Evolutionary conservation across 1,140 invertebrate species (phyloP).

Genomic region (Microplitis demolitor): DNA sequence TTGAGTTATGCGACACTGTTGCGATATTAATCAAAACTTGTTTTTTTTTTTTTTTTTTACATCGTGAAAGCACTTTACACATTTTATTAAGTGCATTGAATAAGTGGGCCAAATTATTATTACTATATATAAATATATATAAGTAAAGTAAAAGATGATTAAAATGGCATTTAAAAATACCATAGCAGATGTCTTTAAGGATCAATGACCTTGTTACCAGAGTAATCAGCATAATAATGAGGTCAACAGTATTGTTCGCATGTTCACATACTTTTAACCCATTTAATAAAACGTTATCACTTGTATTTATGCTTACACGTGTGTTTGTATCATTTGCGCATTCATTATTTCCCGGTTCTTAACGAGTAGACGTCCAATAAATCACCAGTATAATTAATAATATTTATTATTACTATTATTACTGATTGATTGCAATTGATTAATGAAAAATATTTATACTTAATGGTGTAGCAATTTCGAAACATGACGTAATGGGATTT

Average conservation of each 20-base stretch:
- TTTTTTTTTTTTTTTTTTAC: not conserved
- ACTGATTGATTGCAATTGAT: too few relatives aligned
- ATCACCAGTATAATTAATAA: too few relatives aligned
- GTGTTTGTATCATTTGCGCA: not conserved
- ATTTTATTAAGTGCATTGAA: too few relatives aligned
- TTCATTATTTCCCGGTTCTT: too few relatives aligned
- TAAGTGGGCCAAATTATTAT: slow-evolving; percentile 16
- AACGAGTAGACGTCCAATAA: too few relatives aligned
- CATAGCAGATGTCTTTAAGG: not conserved
- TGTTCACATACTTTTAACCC: not conserved
- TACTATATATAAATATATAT: not conserved
- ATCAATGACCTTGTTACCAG: slow-evolving; percentile 11
- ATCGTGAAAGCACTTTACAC: slow-evolving; percentile 13
- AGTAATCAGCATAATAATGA: slow-evolving; percentile 1
- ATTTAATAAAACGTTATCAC: not conserved
- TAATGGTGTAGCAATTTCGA: too few relatives aligned
- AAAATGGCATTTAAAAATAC: slow-evolving; percentile 6
- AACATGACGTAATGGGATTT: too few relatives aligned
- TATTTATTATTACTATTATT: too few relatives aligned
- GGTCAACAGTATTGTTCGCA: slow-evolving; percentile 6
- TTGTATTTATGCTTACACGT: not conserved
- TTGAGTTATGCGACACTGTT: slow-evolving; percentile 21
- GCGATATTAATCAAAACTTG: slow-evolving; percentile 5
- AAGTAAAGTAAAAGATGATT: not conserved
- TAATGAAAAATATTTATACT: too few relatives aligned